Base-by-base conservation (phyloP, 2,797 vertebrate genomes). In the Vipera ursinii region DNA sequence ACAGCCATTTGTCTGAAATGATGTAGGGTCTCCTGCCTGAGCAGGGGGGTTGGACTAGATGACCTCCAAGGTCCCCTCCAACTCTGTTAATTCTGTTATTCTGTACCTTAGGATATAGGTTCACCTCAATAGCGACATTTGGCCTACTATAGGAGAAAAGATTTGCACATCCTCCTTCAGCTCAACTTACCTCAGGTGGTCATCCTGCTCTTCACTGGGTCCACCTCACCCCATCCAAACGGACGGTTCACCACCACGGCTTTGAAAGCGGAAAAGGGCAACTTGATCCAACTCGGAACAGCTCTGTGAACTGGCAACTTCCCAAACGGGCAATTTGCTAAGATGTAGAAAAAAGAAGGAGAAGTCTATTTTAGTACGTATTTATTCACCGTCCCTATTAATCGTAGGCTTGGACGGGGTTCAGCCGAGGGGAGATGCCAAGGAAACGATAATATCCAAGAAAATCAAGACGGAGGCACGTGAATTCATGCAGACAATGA, bases 101-200 rank as follows among this genome's bases (percentile, higher is more conserved):
- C 28, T 95, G 95, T 93, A 93, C 91, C 91, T 93, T 90, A 17
- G 73, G 90, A 94, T 91, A 92, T 89, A 93, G 87, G 93, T 95
- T 96, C 93, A 91, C 59, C 87, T 13, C 63, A 13, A 2, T 4
- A 89, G 92, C 14, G 92, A 93, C 89, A 89, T 93, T 86, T 90
- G 1, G 0, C 2, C 1, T 44, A 78, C 87, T 95, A 92, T 90
- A 38, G 91, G 93, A 95, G 32, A 5, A 22, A 48, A 44, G 38
- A 10, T 82, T 82, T 24, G 20, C 20, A 82, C 3, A 17, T 22
- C 73, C 3, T 44, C 20, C 78, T 56, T 0, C 0, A 6, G 59
- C 51, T 24, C 60, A 32, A 78, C 32, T 61, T 32, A 89, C 85
- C 38, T 44, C 69, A 44, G 0, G 1, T 22, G 32, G 17, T 22